Base-by-base conservation (phyloP, 2,113 vertebrate genomes). In the Clarias macrocephalus region DNA sequence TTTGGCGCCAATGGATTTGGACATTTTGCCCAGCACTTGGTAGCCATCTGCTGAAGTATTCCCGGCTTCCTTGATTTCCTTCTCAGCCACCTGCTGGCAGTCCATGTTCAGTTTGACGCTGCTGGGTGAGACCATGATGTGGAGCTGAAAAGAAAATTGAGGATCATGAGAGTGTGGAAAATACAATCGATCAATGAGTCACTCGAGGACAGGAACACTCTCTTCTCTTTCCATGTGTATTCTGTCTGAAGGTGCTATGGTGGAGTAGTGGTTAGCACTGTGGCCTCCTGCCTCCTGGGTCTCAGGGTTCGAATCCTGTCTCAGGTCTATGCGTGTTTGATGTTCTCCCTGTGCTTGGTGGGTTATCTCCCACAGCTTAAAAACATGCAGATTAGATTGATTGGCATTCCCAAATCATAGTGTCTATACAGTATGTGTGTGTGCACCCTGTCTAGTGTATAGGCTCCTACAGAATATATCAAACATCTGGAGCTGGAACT, bases 401-500 rank as follows among this genome's bases (percentile, higher is more conserved):
- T 48, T 48, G 48, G 48, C 48, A 48, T 7, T 48, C 48, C 48
- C 7, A 48, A 48, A 8, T 48, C 48, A 7, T 8, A 48, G 48
- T 48, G 48, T 48, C 48, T 48, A 48, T 3, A 3, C 33, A 37
- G 33, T 48, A 48, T 48, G 48, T 48, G 6, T 48, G 42, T 48
- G 48, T 48, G 42, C 42, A 42, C 2, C 42, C 42, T 42, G 42
- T 42, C 42, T n/a, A n/a, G n/a, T n/a, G 33, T 37, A 37, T 37
- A 2, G 33, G 3, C 33, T 37, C 33, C 95, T 99, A 94, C 98
- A 99, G 33, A 99, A 95, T 15, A 99, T 99, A 91, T 99, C 98
- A 83, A 99, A 99, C 96, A 96, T 99, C 96, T 99, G 98, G 92
- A 99, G 96, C 95, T 99, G 97, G 94, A 99, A 97, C 98, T 99